A percentile compares a stretch with the other conserved stretches of the same genome.
Evolutionary conservation across 2,797 vertebrate species (phyloP).

Genomic region (Tangara arthus): DNA sequence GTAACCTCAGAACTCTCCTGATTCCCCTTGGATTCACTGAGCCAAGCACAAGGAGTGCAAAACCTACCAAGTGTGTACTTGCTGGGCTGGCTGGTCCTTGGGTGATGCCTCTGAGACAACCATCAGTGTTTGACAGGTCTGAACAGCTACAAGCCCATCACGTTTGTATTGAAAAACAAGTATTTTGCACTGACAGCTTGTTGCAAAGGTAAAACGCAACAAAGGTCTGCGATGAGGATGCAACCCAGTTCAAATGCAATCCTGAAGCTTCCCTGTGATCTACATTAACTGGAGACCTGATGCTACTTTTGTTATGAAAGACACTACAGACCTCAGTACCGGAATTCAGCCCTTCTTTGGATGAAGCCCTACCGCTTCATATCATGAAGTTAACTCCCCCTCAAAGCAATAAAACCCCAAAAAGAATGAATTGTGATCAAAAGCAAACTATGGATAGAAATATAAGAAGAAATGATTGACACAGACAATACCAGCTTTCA

Average conservation of each 20-base stretch:
- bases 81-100: neutral
- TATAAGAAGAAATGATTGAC: neutral
- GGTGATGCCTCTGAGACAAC: neutral
- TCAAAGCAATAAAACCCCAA: neutral
- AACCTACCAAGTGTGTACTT: neutral
- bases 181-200: neutral
- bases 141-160: neutral
- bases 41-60: neutral
- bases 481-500: neutral
- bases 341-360: neutral
- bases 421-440: neutral
- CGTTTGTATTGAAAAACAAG: neutral
- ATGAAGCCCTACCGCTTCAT: neutral
- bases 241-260: neutral
- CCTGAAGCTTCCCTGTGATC: neutral
- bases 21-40: neutral
- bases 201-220: neutral
- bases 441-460: neutral
- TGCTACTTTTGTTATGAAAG: neutral
- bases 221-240: neutral
- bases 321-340: neutral
- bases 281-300: neutral
- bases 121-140: neutral
- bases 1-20: neutral
- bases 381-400: neutral